Percentiles rank a stretch among this genome's conserved stretches.
These are phyloP conservation scores for Prunella fulvescens DNA, from an alignment of 2,113 vertebrate genomes.

Conservation along the genomic window DNA sequence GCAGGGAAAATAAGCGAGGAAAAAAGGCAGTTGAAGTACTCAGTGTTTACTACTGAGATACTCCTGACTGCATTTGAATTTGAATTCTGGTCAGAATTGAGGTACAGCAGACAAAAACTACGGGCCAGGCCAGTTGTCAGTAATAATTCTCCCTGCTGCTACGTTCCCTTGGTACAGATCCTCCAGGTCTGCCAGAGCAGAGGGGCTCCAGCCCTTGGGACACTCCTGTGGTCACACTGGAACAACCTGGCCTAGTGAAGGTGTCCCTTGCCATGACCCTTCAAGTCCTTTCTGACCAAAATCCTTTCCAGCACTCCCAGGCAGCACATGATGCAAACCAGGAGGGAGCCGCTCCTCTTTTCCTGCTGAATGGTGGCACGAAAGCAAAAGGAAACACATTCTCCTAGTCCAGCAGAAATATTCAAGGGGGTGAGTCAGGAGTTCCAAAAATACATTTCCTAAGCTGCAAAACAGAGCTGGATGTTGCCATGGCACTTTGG, in stretches of 20 bases:
- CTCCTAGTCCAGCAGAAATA: conserved; percentile 64
- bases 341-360: conserved; percentile 58
- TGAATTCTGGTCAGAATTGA: neutral
- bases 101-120: accelerated
- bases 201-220: neutral
- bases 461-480: neutral
- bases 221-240: neutral
- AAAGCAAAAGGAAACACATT: conserved; percentile 59
- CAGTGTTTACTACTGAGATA: neutral
- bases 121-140: accelerated
- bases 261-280: neutral
- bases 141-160: accelerated
- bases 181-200: neutral
- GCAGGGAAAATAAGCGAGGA: neutral
- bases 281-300: neutral
- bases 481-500: neutral
- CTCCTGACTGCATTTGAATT: neutral
- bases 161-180: neutral
- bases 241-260: no score
- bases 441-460: conserved; percentile 72
- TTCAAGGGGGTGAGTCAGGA: conserved; percentile 65
- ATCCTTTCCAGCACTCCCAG: neutral
- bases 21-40: neutral
- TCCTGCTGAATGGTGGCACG: conserved; percentile 47
- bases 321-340: neutral